Evolutionary conservation across 1,140 invertebrate genomes (phyloP), one percentile per base, ranked within the genome.

Genomic region (Stegodyphus dumicola): DNA sequence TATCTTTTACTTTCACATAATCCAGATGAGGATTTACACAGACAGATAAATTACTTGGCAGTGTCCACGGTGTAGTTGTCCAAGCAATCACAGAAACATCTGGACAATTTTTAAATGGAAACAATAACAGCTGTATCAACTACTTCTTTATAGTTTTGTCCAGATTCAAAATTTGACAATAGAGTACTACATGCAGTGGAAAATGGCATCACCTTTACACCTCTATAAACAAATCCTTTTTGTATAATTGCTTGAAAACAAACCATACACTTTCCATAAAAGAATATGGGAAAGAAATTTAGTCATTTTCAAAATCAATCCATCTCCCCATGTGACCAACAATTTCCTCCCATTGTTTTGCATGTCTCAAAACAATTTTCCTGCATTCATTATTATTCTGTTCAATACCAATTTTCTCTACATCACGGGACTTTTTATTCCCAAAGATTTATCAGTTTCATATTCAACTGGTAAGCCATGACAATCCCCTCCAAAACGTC

Each of bases 221-320:
- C 98, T 90, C 95, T 94, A 90, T 99, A 99, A 0, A 99, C 96
- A 7, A 99, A 91, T 7, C 97, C 97, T 91, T 99, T 99, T 95
- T 94, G 90, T 93, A 99, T 0, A 99, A 91, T 91, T 99, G 94
- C 88, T 98, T 97, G 90, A 99, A 99, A 5, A 99, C 94, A 97
- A 97, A 99, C 99, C 99, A 99, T 86, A 99, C 95, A 64, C 95
- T 95, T 91, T 99, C 99, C 99, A 99, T 99, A 90, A 96, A 99
- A 94, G 94, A n/a, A n/a, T n/a, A 98, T 0, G 98, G 97, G 90
- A 99, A 99, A 87, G 99, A 91, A 0, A 99, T 99, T 92, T 99
- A 99, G 91, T 99, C 99, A 92, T 99, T 98, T 89, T 97, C 94
- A 91, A 99, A 99, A 93, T 99, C 98, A 90, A 99, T 99, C 99